Base-by-base conservation (phyloP, 2,797 vertebrate genomes). In the Ctenochaetus hawaiiensis region DNA sequence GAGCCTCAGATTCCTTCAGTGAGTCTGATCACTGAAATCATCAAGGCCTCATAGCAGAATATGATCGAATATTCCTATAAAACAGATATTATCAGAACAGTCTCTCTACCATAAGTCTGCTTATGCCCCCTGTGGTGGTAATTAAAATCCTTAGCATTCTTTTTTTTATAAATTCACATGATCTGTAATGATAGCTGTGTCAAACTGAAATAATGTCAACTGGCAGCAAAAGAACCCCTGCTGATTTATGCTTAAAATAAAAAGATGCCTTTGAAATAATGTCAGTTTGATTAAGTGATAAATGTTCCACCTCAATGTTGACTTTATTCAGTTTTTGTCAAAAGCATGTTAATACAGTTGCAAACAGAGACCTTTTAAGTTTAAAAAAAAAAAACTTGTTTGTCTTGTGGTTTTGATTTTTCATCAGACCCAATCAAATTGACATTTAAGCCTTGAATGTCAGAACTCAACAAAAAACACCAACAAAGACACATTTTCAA, bases 401-500 rank as follows among this genome's bases (percentile, higher is more conserved):
- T 9, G 10, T 39, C 57, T 10, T 54, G 22, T 48, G 41, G 23
- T 54, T 37, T 62, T 51, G 39, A 41, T 11, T 41, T 12, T 41
- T 12, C 39, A 41, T 11, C 10, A 41, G 30, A 34, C 30, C 7
- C 30, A 34, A 34, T 34, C 30, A 34, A 26, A 58, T 13, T 56
- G 61, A 48, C 51, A 45, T 80, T 67, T 63, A 47, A 60, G 20
- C 17, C 12, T 71, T 53, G n/a, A 77, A 60, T 48, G 49, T 67
- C 62, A 49, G 16, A 47, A 22, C 20, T 16, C 17, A 8, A 20
- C 11, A 20, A 12, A 68, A 48, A 6, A 39, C 20, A 5, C 16
- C 20, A 41, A 48, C 6, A 26, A 47, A 56, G 44, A 43, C 9
- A 20, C 41, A 30, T 52, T 56, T 54, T 48, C 12, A 22, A 48